Evolutionary conservation across 2,113 vertebrate genomes (phyloP), one percentile per base, ranked within the genome.

Genomic region (Xyrauchen texanus): DNA sequence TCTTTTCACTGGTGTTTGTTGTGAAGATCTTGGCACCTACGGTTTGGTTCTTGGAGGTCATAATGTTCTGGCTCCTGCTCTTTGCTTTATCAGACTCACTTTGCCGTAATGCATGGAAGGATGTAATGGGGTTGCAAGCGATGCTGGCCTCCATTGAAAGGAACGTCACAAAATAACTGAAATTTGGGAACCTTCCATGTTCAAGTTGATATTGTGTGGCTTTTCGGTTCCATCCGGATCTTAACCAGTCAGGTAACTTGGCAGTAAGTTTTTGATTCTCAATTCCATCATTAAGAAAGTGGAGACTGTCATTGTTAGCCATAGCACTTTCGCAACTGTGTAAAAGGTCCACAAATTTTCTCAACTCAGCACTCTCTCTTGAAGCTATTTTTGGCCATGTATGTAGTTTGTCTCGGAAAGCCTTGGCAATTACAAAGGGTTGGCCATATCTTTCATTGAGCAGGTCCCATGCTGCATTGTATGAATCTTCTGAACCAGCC

Each of bases 141-240:
- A 82, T 84, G 13, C 15, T 85, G 9, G 79, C 77, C 21, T 87
- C 77, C 72, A 77, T 72, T 15, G 76, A 10, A 3, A 84, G 45
- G 7, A 88, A 85, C 0, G 13, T 51, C 15, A 86, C 79, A 81
- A 84, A 84, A 8, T 82, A 72, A 51, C 49, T 77, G 13, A 87
- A 86, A 44, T 13, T 53, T 72, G 84, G 83, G 11, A 87, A 83
- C 5, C 13, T 63, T 64, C 15, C 12, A 15, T 68, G 65, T 73
- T 81, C 74, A 2, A 82, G 51, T 49, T 85, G 77, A 0, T 82
- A 67, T 10, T 82, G 51, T 52, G 65, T 65, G 34, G 67, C 78
- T 11, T 57, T 72, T 71, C 42, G 1, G 34, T 83, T 85, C 67
- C 68, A 81, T 74, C 80, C 73, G 21, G 55, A 52, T 6, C 15